These are phyloP conservation scores for Circaetus gallicus DNA, from an alignment of 2,113 vertebrate genomes.

Conservation along the genomic window DNA sequence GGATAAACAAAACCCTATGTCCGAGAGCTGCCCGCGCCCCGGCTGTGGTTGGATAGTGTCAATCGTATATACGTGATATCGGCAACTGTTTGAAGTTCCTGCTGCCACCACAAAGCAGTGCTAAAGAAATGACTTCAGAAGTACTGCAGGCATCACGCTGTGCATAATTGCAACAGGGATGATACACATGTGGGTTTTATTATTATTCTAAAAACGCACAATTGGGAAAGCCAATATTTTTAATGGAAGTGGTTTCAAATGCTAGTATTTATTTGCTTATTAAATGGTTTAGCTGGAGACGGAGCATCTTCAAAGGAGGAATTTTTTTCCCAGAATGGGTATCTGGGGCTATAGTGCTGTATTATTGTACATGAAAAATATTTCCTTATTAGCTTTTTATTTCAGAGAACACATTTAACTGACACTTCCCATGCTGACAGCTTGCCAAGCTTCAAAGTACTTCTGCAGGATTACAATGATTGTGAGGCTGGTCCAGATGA, in stretches of 20 bases:
- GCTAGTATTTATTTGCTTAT: conserved; percentile 2
- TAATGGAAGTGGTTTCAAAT: neutral
- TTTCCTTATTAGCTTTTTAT: neutral
- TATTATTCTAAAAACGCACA: neutral
- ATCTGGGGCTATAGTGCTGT: neutral
- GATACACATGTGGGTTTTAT: neutral
- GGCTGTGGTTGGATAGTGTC: neutral
- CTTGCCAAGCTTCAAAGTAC: neutral
- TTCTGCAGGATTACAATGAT: neutral
- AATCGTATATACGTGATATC: neutral
- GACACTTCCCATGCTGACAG: neutral
- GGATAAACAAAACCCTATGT: neutral
- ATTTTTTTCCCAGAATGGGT: neutral
- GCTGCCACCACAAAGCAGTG: neutral
- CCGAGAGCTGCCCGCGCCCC: neutral
- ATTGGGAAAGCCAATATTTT: conserved; percentile 22
- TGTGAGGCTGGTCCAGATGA: neutral
- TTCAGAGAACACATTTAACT: neutral
- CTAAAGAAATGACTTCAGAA: neutral
- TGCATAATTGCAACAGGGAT: neutral
- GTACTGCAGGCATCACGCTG: neutral
- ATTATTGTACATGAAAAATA: neutral
- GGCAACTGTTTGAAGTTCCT: neutral
- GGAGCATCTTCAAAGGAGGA: conserved; percentile 9
- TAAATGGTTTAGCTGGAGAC: neutral